Base-by-base conservation (phyloP, 2,797 vertebrate genomes). In the Sphenodon punctatus region DNA sequence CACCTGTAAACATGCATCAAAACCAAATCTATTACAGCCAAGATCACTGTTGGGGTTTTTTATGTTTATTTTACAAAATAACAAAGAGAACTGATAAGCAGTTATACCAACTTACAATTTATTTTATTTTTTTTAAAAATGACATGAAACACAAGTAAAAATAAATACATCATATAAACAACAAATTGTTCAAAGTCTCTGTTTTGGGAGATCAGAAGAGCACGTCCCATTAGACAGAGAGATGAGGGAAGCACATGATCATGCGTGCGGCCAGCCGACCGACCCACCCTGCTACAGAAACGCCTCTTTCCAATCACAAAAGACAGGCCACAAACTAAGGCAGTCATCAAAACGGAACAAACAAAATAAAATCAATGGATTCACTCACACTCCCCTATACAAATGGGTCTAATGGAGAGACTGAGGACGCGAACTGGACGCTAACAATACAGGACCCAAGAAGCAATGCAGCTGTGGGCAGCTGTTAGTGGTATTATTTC, bases 111-210 rank as follows among this genome's bases (percentile, higher is more conserved):
- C 95, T 95, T 95, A 96, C 95, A 95, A 93, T 96, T 95, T 93
- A 93, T 94, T 95, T 85, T 88, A 84, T 86, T 94, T 95, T 91
- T 93, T 93, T 72, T 66, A 94, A 96, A 96, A 97, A 96, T 94
- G 95, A 97, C 96, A 96, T 95, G 95, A 96, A 96, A 96, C 96
- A 97, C 95, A 96, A 96, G 94, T 96, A 96, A 96, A 97, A 96
- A 97, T 96, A 97, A 96, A 96, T 96, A 96, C 92, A 95, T 96
- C 93, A 95, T 96, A 96, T 95, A 96, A 96, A 96, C 96, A 95
- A 96, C 95, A 95, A 96, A 95, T 95, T 95, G 94, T 95, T 95
- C 95, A 95, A 92, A 88, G 93, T 95, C 95, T 95, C 94, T 95
- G 94, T 68, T 90, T 86, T 71, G 89, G 87, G 92, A 90, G 92